Conservation (phyloP, 64 coral and sea anemone genomes). For the Stichodactyla mertensii region DNA sequence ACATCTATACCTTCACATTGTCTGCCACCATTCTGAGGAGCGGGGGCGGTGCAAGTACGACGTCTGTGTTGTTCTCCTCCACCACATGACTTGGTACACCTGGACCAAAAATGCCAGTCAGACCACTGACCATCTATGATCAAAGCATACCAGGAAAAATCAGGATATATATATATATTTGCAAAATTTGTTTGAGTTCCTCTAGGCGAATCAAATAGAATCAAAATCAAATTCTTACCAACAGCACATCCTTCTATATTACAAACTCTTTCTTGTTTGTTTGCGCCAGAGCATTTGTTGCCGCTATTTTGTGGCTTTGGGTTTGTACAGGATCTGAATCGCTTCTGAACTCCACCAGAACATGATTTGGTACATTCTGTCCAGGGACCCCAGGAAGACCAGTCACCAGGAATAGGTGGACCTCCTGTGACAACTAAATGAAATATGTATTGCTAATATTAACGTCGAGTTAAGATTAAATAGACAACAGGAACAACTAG, state of each 20-base stretch:
- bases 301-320: slow-evolving; percentile 8
- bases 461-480: no score
- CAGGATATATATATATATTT: no score
- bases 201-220: no score
- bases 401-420: neutral
- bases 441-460: neutral
- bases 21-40: slow-evolving; percentile 13
- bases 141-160: neutral
- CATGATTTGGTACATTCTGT: neutral
- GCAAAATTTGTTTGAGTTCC: no score
- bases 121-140: slow-evolving; percentile 20
- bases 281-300: neutral
- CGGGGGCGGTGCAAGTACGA: neutral
- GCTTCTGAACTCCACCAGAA: slow-evolving; percentile 13
- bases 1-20: neutral
- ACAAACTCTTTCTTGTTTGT: neutral
- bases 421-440: neutral
- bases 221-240: slow-evolving; percentile 4
- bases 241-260: slow-evolving; percentile 13
- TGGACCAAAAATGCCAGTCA: neutral
- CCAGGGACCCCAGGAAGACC: neutral
- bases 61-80: slow-evolving; percentile 13
- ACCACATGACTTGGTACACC: slow-evolving; percentile 14
- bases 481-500: no score
- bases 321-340: neutral